Conservation (phyloP, 2,113 vertebrate species). For the Clarias macrocephalus region DNA sequence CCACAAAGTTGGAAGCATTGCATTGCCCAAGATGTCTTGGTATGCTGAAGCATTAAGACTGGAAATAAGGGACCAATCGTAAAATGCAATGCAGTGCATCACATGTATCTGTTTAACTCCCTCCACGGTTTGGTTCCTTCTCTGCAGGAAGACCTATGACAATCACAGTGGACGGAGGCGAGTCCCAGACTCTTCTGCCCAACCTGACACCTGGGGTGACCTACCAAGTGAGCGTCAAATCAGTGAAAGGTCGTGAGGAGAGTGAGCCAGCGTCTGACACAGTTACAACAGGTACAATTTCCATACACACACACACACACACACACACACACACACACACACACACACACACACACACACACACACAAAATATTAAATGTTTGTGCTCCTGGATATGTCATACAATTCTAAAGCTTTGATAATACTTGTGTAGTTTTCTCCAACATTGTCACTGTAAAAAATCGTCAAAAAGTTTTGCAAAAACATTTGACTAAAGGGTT, state of each 20-base stretch:
- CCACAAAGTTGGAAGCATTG: no score
- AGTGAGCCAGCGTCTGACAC: constrained; percentile 84
- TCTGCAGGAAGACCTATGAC: constrained; percentile 76
- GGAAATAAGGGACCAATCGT: no score
- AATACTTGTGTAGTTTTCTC: no score
- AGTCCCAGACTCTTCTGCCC: constrained; percentile 76
- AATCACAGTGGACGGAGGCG: constrained; percentile 78
- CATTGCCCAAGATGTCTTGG: no score
- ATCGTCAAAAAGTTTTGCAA: no score
- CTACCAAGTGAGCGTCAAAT: constrained; percentile 83
- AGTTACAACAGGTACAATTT: constrained; percentile 83
- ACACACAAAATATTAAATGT: not conserved
- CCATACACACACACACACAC: not conserved
- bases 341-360: no score
- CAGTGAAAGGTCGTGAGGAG: constrained; percentile 86
- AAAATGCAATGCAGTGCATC: not conserved
- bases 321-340: not conserved
- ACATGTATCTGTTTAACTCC: not conserved
- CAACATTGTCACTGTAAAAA: no score
- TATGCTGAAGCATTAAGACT: no score
- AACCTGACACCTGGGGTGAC: constrained; percentile 84
- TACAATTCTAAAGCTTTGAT: no score
- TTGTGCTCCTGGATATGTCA: not conserved
- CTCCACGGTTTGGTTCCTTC: constrained; percentile 14
- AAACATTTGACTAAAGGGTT: no score